These are phyloP conservation scores for Sebastes aleutianus DNA, from an alignment of 2,797 vertebrate species.

Conservation along the genomic window DNA sequence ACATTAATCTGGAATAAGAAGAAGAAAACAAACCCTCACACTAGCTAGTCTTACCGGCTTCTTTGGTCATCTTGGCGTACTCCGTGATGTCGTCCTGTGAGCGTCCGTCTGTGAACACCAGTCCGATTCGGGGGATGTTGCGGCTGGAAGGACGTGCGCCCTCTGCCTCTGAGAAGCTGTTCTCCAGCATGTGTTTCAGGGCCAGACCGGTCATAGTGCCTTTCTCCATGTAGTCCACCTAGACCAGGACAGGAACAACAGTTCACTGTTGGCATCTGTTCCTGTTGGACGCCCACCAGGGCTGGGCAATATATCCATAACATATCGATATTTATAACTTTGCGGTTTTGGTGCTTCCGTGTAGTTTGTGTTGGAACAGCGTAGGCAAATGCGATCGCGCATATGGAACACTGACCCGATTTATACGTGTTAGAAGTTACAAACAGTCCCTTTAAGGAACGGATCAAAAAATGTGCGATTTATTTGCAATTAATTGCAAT, in stretches of 20 bases:
- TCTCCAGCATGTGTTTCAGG: slow-evolving; percentile 95
- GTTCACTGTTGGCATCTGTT: neutral
- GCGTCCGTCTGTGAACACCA: slow-evolving; percentile 96
- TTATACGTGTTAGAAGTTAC: too few species aligned
- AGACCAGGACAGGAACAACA: neutral
- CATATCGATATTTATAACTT: too few species aligned
- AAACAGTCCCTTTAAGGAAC: too few species aligned
- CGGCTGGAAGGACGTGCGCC: slow-evolving; percentile 86
- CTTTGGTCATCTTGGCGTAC: slow-evolving; percentile 91
- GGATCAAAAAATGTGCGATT: too few species aligned
- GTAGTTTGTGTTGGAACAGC: too few species aligned
- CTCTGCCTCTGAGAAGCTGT: slow-evolving; percentile 92
- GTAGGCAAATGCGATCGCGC: too few species aligned
- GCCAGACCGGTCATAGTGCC: slow-evolving; percentile 97
- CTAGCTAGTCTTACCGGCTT: slow-evolving; percentile 82
- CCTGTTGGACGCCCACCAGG: neutral
- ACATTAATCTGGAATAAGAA: neutral
- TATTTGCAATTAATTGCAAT: too few species aligned
- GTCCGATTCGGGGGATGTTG: slow-evolving; percentile 88
- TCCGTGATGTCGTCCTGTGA: slow-evolving; percentile 96
- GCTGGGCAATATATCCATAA: too few species aligned
- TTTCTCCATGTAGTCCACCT: slow-evolving; percentile 96
- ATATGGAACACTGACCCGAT: too few species aligned
- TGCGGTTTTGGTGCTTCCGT: too few species aligned
- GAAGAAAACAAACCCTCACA: neutral